phyloP scores from a whole-genome alignment of 2,888 invertebrate species.

The Caradrina kadenii region DNA sequence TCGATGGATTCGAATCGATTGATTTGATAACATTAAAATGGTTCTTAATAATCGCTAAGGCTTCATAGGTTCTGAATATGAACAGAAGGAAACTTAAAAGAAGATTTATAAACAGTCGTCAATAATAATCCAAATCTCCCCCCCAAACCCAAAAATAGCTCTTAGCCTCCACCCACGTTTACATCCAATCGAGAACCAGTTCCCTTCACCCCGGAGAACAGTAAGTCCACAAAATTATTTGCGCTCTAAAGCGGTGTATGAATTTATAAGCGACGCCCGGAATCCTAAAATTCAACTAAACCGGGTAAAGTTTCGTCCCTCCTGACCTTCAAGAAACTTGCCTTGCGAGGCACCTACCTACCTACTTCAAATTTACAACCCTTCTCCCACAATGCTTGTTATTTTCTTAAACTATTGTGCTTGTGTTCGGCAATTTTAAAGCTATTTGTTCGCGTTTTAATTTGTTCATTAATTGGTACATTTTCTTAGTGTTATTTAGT shows the following conservation, averaged over 20 bases:
- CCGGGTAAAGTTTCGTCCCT: slow-evolving; percentile 55
- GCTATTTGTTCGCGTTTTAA: slow-evolving; percentile 10
- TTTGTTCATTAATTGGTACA: background rate
- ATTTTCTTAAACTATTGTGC: slow-evolving; percentile 50
- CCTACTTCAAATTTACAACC: slow-evolving; percentile 47
- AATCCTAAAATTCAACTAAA: slow-evolving; percentile 66
- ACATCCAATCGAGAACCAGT: slow-evolving; percentile 17
- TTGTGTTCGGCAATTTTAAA: slow-evolving; percentile 17
- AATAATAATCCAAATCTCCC: no score
- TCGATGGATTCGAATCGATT: no score
- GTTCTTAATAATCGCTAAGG: no score
- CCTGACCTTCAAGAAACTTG: slow-evolving; percentile 58
- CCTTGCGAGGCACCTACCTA: slow-evolving; percentile 40
- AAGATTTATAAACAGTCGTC: background rate
- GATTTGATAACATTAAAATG: no score
- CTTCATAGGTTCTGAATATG: no score
- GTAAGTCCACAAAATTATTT: slow-evolving; percentile 63
- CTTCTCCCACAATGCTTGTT: slow-evolving; percentile 36
- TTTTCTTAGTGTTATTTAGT: background rate
- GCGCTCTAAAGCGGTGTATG: slow-evolving; percentile 58
- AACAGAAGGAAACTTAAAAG: background rate
- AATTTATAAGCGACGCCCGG: slow-evolving; percentile 61
- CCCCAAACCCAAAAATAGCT: background rate
- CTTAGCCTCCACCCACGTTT: slow-evolving; percentile 1
- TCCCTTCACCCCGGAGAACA: slow-evolving; percentile 6